phyloP scores from a whole-genome alignment of 2,113 vertebrate genomes.

The Delphinapterus leucas region DNA sequence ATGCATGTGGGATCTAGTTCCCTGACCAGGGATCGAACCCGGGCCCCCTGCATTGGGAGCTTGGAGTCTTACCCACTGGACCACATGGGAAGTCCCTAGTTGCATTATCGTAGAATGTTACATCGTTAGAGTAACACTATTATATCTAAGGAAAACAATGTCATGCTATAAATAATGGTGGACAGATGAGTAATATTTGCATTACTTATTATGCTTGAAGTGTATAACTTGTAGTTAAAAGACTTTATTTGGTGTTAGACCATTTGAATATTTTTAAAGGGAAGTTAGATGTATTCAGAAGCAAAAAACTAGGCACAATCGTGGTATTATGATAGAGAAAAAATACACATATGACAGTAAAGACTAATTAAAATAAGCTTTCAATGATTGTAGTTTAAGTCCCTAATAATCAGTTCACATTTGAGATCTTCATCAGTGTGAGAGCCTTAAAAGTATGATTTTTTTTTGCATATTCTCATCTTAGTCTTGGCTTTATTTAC shows the following conservation, averaged over 20 bases:
- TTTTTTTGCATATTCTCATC: background rate
- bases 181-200: background rate
- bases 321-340: constrained; percentile 23
- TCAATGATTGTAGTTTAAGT: constrained; percentile 69
- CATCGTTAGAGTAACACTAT: background rate
- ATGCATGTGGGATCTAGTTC: too few relatives aligned
- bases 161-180: constrained; percentile 2
- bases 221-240: constrained; percentile 44
- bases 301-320: constrained; percentile 58
- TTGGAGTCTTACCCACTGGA: too few relatives aligned
- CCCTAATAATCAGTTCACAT: constrained; percentile 78
- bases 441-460: constrained; percentile 72
- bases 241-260: constrained; percentile 9
- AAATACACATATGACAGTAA: constrained; percentile 27
- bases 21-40: too few relatives aligned
- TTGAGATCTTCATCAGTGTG: constrained; percentile 69
- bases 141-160: constrained; percentile 25
- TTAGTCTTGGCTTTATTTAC: background rate
- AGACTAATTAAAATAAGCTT: constrained; percentile 76
- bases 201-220: constrained; percentile 25
- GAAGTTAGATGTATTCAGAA: constrained; percentile 55
- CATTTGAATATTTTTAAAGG: constrained; percentile 23
- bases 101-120: background rate
- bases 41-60: too few relatives aligned
- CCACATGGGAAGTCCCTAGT: background rate